Percentiles rank a stretch among this genome's conserved stretches.
Evolutionary conservation across 1,140 invertebrate species (phyloP).

Genomic region (Drosophila nannoptera): DNA sequence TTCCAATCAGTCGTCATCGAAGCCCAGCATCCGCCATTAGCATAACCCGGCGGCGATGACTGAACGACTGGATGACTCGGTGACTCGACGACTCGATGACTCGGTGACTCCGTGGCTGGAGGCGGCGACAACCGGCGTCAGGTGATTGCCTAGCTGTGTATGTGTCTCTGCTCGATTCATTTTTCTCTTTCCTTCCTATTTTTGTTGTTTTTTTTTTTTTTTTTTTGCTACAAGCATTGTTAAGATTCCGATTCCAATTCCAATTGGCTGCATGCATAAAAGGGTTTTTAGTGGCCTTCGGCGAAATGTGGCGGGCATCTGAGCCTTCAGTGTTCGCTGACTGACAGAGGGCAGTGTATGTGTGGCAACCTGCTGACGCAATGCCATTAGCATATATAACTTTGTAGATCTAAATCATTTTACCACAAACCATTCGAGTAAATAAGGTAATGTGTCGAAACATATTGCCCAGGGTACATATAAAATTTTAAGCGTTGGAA

Average conservation of each 20-base stretch:
- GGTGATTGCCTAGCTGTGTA: conserved; percentile 68
- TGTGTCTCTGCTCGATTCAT: conserved; percentile 39
- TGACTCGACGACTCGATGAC: background rate
- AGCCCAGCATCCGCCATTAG: conserved; percentile 66
- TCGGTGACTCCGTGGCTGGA: conserved; percentile 1
- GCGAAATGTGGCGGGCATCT: conserved; percentile 9
- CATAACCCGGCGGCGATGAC: conserved; percentile 56
- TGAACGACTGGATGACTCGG: conserved; percentile 2
- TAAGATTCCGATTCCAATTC: conserved; percentile 38
- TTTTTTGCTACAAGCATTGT: conserved; percentile 33
- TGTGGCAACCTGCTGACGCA: too few relatives aligned
- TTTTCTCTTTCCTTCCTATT: conserved; percentile 27
- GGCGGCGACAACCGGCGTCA: conserved; percentile 49
- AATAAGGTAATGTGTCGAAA: too few relatives aligned
- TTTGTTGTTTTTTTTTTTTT: conserved; percentile 21
- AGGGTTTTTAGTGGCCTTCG: conserved; percentile 11
- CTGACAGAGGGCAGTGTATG: background rate
- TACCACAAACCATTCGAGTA: too few relatives aligned
- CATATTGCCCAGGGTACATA: too few relatives aligned
- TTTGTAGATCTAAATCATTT: too few relatives aligned
- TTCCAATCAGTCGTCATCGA: conserved; percentile 64
- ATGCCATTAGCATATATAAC: too few relatives aligned
- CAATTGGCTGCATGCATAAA: conserved; percentile 40
- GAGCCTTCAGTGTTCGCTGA: conserved; percentile 26
- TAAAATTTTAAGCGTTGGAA: too few relatives aligned